phyloP scores from a whole-genome alignment of 2,113 vertebrate genomes.

The Lynx canadensis region DNA sequence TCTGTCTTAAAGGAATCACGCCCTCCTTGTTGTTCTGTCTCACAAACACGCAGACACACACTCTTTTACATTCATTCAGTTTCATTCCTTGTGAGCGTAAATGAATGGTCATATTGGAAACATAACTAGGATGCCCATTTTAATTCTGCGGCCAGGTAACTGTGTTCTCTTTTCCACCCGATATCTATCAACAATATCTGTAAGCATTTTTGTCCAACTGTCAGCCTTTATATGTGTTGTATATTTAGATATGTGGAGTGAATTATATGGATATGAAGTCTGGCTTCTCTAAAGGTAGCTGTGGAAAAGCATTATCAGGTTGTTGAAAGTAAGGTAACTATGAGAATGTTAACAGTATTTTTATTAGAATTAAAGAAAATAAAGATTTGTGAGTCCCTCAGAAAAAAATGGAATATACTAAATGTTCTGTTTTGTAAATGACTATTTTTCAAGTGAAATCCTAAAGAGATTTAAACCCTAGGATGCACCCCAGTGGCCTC shows the following conservation, averaged over 20 bases:
- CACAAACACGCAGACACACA: background rate
- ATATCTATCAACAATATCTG: background rate
- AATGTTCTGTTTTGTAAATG: slow-evolving; percentile 14
- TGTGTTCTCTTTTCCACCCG: background rate
- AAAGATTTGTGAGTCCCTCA: background rate
- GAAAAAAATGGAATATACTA: background rate
- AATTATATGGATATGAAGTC: background rate
- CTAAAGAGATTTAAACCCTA: background rate
- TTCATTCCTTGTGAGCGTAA: background rate
- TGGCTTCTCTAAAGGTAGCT: background rate
- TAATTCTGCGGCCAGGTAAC: background rate
- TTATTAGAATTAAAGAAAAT: slow-evolving; percentile 43
- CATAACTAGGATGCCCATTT: background rate
- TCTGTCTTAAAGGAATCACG: background rate
- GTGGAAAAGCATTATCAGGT: background rate
- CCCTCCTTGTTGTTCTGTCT: background rate
- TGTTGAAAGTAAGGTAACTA: background rate
- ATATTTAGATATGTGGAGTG: background rate
- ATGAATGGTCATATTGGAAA: background rate
- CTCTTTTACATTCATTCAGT: background rate
- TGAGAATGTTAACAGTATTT: background rate
- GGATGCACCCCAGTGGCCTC: background rate
- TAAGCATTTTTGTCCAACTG: background rate
- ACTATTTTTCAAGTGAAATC: slow-evolving; percentile 35
- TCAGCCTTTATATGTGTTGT: background rate